A percentile compares a stretch with the other conserved stretches of the same genome.
Conservation (phyloP, 1,140 invertebrate species). For the Pomacea maculata region DNA sequence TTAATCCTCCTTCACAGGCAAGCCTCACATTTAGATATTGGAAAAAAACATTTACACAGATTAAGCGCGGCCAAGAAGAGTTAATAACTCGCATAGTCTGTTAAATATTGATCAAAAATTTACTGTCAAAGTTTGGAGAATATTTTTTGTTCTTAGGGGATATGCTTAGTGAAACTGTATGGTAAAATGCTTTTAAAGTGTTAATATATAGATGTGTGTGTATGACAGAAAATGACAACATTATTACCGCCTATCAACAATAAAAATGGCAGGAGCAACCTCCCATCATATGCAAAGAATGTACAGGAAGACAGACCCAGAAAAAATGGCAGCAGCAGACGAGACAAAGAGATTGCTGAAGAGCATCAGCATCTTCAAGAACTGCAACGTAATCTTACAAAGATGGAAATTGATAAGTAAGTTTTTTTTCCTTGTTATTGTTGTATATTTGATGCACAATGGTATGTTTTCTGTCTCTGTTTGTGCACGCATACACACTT, state of each 20-base stretch:
- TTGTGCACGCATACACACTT: neutral
- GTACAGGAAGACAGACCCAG: conserved; percentile 26
- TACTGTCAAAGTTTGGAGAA: too few relatives aligned
- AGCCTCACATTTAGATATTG: too few relatives aligned
- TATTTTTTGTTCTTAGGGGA: too few relatives aligned
- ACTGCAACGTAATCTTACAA: conserved; percentile 20
- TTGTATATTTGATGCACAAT: neutral
- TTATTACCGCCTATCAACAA: conserved; percentile 49
- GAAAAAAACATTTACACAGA: too few relatives aligned
- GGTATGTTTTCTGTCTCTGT: neutral
- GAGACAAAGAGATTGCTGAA: conserved; percentile 37
- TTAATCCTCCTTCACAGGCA: too few relatives aligned
- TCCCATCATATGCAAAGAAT: conserved; percentile 18
- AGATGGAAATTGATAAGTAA: conserved; percentile 31
- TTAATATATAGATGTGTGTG: neutral
- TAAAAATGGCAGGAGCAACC: conserved; percentile 9
- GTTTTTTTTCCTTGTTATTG: neutral
- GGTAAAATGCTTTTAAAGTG: neutral
- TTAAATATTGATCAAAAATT: too few relatives aligned
- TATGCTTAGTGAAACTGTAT: too few relatives aligned
- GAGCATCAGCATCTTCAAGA: conserved; percentile 27
- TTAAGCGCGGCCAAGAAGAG: too few relatives aligned
- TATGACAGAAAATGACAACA: conserved; percentile 48
- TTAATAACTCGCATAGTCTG: too few relatives aligned
- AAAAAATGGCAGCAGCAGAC: conserved; percentile 40